These are phyloP conservation scores for Etheostoma cragini DNA, from an alignment of 2,113 vertebrate species.

Conservation along the genomic window DNA sequence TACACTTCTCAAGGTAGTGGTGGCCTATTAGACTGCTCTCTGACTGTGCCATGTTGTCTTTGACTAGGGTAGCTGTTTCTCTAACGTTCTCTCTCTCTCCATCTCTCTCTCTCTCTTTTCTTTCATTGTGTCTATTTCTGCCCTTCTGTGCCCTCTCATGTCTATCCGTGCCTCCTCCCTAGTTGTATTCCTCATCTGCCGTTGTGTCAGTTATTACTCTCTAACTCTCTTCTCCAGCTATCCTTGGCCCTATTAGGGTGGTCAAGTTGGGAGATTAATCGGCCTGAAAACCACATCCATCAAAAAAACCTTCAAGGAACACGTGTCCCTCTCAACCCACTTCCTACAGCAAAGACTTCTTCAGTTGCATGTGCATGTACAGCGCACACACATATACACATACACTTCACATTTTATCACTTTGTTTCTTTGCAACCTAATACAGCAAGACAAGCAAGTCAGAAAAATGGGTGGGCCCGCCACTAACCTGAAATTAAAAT, in stretches of 20 bases:
- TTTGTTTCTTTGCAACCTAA: background rate
- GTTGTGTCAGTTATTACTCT: constrained; percentile 39
- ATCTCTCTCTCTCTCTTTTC: constrained; percentile 16
- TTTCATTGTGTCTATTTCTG: constrained; percentile 50
- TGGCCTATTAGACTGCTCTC: constrained; percentile 66
- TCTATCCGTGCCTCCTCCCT: constrained; percentile 32
- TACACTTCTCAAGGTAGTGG: constrained; percentile 66
- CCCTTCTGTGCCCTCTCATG: constrained; percentile 40
- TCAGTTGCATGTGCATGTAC: background rate
- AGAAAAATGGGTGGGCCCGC: background rate
- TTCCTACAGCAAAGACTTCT: constrained; percentile 23
- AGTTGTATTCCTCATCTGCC: constrained; percentile 33
- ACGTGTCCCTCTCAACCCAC: constrained; percentile 50
- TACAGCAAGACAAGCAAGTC: too few relatives aligned
- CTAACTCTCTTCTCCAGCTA: constrained; percentile 37
- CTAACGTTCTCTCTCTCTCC: constrained; percentile 17
- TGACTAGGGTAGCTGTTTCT: constrained; percentile 21
- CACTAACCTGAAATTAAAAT: background rate
- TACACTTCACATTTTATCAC: background rate
- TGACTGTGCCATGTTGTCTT: constrained; percentile 39
- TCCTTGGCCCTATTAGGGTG: constrained; percentile 69
- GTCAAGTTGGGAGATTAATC: constrained; percentile 62
- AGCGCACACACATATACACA: background rate
- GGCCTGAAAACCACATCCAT: constrained; percentile 55
- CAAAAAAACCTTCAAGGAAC: constrained; percentile 11